Evolutionary conservation across 2,113 vertebrate species (phyloP), one percentile per base, ranked within the genome.

Genomic region (Pterophyllum scalare): DNA sequence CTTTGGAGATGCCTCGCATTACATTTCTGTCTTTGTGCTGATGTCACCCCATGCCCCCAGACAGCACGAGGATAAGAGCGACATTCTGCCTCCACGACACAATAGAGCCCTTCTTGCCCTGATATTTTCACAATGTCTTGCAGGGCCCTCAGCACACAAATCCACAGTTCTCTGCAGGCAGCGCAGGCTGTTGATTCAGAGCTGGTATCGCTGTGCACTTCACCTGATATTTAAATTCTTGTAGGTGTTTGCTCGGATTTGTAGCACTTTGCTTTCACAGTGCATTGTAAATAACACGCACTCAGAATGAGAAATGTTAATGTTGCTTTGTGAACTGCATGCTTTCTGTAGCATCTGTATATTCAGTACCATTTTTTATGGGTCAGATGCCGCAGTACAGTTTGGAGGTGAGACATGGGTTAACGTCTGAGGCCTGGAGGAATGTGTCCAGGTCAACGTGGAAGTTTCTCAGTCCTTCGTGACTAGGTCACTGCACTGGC

Each of bases 1-100:
- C 91, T 91, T 86, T 91, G 88, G 87, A 88, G 84, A 93, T 90
- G 93, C 92, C 89, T 94, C 88, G 91, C 92, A 92, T 93, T 92
- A 90, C 91, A 93, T 93, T 93, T 92, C 91, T 91, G 88, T 86
- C 93, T 94, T 95, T 94, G 94, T 94, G 93, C 92, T 93, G 91
- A 92, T 93, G 93, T 94, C 91, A 91, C 76, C 90, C 79, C 78
- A 65, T 89, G 89, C 90, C 91, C 94, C 87, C 80, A 22, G 82
- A 91, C 79, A 91, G 90, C 91, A 76, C 77, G 86, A 89, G 90
- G 93, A 94, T 91, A 92, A 94, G 89, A 88, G 93, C 90, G 59
- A 87, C 93, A 92, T 93, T 95, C 92, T 94, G 89, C 91, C 91
- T 70, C 56, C 1, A 64, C 61, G 24, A 85, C 81, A 95, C 94